phyloP scores from a whole-genome alignment of 2,113 vertebrate genomes.

The Stigmatopora argus region DNA sequence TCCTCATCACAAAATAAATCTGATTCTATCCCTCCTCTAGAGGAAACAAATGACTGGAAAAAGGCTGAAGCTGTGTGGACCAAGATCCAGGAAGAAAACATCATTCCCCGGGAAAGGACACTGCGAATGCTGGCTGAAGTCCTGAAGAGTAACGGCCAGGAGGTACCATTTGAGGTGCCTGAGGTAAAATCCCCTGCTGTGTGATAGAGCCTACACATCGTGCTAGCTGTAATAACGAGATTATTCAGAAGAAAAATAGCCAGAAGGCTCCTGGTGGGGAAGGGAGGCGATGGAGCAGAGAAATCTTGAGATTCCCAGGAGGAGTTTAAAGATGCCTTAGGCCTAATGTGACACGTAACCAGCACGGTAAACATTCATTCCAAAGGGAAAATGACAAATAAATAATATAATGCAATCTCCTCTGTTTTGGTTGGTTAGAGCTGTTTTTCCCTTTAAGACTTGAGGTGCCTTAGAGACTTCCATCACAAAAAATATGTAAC shows the following conservation, averaged over 20 bases:
- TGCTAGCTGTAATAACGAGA: background rate
- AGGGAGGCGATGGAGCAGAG: slow-evolving; percentile 7
- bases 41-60: slow-evolving; percentile 71
- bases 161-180: slow-evolving; percentile 83
- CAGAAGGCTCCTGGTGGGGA: slow-evolving; percentile 10
- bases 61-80: slow-evolving; percentile 83
- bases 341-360: slow-evolving; percentile 29
- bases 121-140: slow-evolving; percentile 76
- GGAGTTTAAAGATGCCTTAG: slow-evolving; percentile 23
- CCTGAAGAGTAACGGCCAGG: slow-evolving; percentile 75
- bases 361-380: slow-evolving; percentile 13
- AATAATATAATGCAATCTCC: too few relatives aligned
- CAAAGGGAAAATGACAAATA: background rate
- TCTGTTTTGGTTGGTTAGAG: background rate
- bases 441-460: background rate
- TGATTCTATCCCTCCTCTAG: slow-evolving; percentile 58
- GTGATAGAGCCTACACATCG: background rate
- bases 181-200: slow-evolving; percentile 71
- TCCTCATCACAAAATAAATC: background rate
- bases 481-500: background rate
- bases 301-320: slow-evolving; percentile 9
- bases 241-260: slow-evolving; percentile 34
- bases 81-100: slow-evolving; percentile 94
- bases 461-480: background rate
- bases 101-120: slow-evolving; percentile 82